Conservation (phyloP, 2,113 vertebrate genomes). For the Muscicapa adusta region DNA sequence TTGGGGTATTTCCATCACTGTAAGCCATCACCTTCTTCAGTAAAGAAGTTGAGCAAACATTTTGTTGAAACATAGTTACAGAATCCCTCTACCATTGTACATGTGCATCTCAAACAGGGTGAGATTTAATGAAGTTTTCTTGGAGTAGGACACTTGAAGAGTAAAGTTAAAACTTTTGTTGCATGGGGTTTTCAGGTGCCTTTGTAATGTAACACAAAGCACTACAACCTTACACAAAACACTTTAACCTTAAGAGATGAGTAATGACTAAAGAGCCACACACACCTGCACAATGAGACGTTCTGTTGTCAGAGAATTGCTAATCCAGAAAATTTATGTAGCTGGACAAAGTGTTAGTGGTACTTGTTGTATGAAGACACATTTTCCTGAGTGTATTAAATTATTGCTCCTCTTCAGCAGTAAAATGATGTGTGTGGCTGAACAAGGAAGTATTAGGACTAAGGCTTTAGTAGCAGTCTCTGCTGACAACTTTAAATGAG, state of each 20-base stretch:
- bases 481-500: not conserved
- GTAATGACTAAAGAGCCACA: not conserved
- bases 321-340: not conserved
- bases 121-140: not conserved
- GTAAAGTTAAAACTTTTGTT: not conserved
- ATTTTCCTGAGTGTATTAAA: not conserved
- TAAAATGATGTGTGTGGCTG: not conserved
- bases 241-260: not conserved
- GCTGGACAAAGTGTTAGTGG: not conserved
- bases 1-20: not conserved
- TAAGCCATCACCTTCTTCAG: not conserved
- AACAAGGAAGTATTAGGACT: not conserved
- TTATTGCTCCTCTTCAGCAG: not conserved
- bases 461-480: not conserved
- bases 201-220: not conserved
- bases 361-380: not conserved
- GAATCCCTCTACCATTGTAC: not conserved
- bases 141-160: not conserved
- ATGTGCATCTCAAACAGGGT: not conserved
- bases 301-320: not conserved
- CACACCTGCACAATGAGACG: rapidly evolving
- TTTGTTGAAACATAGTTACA: not conserved
- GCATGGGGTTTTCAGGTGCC: not conserved
- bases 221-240: not conserved
- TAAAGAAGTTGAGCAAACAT: not conserved